Percentiles rank a stretch among this genome's conserved stretches.
Conservation (phyloP, 2,797 vertebrate genomes). For the Micrastur ruficollis region DNA sequence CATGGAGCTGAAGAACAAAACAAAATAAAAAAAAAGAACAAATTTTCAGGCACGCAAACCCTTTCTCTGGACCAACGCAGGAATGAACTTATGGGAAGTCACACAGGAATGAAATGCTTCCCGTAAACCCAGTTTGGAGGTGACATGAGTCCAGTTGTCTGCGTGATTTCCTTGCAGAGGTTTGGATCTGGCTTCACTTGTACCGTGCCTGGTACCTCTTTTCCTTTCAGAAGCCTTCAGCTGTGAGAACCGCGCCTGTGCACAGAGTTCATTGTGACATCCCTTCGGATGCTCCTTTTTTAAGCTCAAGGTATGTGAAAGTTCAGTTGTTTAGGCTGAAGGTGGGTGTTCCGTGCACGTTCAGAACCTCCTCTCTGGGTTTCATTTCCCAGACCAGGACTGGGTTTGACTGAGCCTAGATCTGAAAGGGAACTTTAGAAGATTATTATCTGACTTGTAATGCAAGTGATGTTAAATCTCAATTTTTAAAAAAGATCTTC, state of each 20-base stretch:
- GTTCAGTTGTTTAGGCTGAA: neutral
- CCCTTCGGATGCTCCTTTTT: neutral
- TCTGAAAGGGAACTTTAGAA: neutral
- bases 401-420: neutral
- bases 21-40: neutral
- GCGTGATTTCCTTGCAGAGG: neutral
- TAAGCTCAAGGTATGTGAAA: neutral
- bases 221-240: neutral
- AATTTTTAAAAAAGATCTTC: neutral
- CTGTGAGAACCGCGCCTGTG: neutral
- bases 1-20: neutral
- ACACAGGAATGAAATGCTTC: neutral
- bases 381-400: neutral
- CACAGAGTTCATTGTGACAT: neutral
- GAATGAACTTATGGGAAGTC: neutral
- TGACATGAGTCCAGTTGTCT: neutral
- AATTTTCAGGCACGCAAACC: neutral
- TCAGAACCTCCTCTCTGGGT: neutral
- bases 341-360: neutral
- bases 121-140: neutral
- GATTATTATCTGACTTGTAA: neutral
- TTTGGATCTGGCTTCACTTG: neutral
- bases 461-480: neutral
- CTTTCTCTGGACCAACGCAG: neutral
- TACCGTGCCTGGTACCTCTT: accelerated